Evolutionary conservation across 2,113 vertebrate species (phyloP).

Genomic region (Pseudopipra pipra): DNA sequence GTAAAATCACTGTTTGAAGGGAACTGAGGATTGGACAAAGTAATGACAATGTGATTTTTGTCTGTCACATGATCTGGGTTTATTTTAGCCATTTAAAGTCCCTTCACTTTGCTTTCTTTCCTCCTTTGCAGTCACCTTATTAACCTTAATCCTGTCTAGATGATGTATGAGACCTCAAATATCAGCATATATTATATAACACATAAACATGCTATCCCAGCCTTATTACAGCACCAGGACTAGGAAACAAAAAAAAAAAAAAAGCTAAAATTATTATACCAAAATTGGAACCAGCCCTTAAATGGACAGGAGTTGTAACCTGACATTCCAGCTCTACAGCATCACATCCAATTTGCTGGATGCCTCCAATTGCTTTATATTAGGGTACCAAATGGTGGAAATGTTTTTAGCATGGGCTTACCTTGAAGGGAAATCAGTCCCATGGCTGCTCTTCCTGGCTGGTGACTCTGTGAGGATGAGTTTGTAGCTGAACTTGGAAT

Average conservation of each 20-base stretch:
- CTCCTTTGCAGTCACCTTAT: not conserved
- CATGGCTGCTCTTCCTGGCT: not conserved
- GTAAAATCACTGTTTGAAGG: not conserved
- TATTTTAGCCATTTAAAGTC: not conserved
- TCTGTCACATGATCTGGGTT: not conserved
- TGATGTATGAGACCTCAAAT: not conserved
- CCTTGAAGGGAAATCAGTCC: not conserved
- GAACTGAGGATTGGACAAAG: not conserved
- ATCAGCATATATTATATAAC: not conserved
- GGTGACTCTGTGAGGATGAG: not conserved
- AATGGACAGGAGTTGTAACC: not conserved
- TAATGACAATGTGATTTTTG: not conserved
- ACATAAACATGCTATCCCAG: not conserved
- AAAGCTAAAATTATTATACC: not conserved
- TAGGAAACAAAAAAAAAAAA: rapidly evolving
- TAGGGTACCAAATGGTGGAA: not conserved
- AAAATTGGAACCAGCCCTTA: not conserved
- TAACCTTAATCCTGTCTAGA: not conserved
- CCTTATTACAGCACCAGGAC: not conserved
- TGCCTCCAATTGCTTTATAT: not conserved
- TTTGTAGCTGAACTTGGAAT: not conserved
- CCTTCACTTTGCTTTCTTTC: not conserved
- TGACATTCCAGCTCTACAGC: not conserved
- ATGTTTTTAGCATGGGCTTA: not conserved
- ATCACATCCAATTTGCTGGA: not conserved